Percentiles rank a stretch among this genome's conserved stretches.
These are phyloP conservation scores for Diploptera punctata DNA, from an alignment of 2,888 invertebrate species.

Conservation along the genomic window DNA sequence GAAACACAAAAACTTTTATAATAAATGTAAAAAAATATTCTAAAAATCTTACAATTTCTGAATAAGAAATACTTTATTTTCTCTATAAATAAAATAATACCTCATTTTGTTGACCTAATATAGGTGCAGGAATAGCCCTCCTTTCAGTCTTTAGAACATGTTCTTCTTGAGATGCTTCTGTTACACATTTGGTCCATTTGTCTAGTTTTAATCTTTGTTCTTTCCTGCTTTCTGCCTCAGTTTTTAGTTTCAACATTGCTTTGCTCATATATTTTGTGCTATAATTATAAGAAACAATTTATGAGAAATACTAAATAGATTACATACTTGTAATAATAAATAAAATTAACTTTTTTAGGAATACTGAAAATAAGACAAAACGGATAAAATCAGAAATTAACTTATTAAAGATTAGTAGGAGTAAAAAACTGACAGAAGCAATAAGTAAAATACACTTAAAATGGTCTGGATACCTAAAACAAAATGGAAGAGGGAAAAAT, in stretches of 20 bases:
- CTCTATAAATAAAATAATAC: not conserved
- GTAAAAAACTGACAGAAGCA: no score
- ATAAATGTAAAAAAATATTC: not conserved
- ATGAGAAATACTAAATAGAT: no score
- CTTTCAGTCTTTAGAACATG: slow-evolving; percentile 44
- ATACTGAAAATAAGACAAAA: no score
- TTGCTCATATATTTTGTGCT: slow-evolving; percentile 48
- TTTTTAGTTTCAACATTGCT: slow-evolving; percentile 47
- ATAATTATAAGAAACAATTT: not conserved
- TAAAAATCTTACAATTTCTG: no score
- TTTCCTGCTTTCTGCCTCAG: slow-evolving; percentile 52
- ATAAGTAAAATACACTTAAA: no score
- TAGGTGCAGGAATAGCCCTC: slow-evolving; percentile 48
- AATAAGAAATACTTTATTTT: no score
- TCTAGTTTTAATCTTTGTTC: slow-evolving; percentile 54
- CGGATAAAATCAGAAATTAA: no score
- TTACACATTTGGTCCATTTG: slow-evolving; percentile 52
- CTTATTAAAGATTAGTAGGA: no score
- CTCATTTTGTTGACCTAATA: slow-evolving; percentile 51
- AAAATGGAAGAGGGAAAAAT: no score
- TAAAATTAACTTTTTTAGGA: no score
- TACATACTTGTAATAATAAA: no score
- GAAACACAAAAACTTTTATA: not conserved
- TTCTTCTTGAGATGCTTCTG: slow-evolving; percentile 15
- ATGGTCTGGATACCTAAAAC: no score